These are phyloP conservation scores for Semnopithecus entellus DNA, from an alignment of 2,113 vertebrate genomes.

Conservation along the genomic window DNA sequence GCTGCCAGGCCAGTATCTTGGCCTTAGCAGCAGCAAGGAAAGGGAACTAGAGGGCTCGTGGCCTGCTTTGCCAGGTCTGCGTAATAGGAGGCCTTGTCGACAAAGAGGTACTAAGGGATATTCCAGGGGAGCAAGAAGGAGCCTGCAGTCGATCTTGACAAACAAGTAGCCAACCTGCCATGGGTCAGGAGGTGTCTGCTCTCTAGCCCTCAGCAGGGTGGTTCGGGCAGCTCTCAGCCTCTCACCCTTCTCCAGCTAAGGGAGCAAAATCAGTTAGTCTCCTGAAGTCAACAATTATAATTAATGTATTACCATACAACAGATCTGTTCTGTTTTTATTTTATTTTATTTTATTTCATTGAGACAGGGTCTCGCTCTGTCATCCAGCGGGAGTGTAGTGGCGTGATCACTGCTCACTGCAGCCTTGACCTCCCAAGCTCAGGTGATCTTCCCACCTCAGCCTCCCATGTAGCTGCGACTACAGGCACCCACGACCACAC, in stretches of 20 bases:
- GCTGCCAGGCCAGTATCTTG: no score
- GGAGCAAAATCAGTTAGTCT: neutral
- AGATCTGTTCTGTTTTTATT: neutral
- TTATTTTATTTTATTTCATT: neutral
- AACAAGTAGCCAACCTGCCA: neutral
- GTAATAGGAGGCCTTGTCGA: neutral
- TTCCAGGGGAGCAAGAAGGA: neutral
- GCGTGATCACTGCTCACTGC: no score
- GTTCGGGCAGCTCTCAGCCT: neutral
- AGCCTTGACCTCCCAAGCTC: no score
- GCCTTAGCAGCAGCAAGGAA: neutral
- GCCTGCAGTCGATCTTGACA: neutral
- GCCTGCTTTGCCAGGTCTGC: neutral
- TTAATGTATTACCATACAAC: neutral
- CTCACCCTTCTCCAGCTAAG: neutral
- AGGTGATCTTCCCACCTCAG: no score
- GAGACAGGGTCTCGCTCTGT: no score
- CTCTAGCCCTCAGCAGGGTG: neutral
- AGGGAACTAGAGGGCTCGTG: neutral
- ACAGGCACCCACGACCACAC: no score
- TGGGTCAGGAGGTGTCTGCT: rapidly evolving
- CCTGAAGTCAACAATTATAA: neutral
- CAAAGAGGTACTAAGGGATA: neutral
- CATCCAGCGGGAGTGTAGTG: no score
- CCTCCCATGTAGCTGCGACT: no score